Conservation (phyloP, 2,888 invertebrate species). For the Ethmia dodecea region DNA sequence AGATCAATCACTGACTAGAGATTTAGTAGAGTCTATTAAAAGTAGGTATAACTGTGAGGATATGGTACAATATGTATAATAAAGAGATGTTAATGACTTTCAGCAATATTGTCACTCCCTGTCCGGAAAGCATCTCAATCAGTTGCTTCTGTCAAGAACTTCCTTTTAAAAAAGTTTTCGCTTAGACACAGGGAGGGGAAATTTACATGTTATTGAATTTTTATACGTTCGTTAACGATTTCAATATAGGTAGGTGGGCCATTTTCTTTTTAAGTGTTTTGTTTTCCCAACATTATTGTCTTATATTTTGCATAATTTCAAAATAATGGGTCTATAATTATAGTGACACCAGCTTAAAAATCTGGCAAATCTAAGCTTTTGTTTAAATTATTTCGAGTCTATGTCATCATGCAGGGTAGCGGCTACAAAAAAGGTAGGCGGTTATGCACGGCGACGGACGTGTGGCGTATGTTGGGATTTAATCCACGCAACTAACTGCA, state of each 20-base stretch:
- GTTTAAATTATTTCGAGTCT: too few relatives aligned
- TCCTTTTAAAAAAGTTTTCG: slow-evolving; percentile 57
- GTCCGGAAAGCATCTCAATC: slow-evolving; percentile 41
- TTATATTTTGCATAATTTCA: too few relatives aligned
- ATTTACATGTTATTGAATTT: slow-evolving; percentile 77
- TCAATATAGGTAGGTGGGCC: background rate
- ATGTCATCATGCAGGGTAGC: too few relatives aligned
- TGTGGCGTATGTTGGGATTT: slow-evolving; percentile 30
- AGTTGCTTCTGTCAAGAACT: slow-evolving; percentile 58
- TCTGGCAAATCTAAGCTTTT: too few relatives aligned
- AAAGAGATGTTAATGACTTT: slow-evolving; percentile 5
- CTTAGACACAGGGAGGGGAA: slow-evolving; percentile 51
- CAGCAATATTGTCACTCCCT: slow-evolving; percentile 4
- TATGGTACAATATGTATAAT: too few relatives aligned
- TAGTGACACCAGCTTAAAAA: too few relatives aligned
- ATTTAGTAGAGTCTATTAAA: too few relatives aligned
- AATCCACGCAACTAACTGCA: slow-evolving; percentile 61
- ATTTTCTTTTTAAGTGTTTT: slow-evolving; percentile 2
- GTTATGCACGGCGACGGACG: too few relatives aligned
- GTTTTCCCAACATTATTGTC: background rate
- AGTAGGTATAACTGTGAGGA: too few relatives aligned
- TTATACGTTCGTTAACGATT: slow-evolving; percentile 59
- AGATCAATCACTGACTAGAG: too few relatives aligned
- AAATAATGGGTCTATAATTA: too few relatives aligned
- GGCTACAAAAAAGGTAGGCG: too few relatives aligned